Percentiles rank a stretch among this genome's conserved stretches.
phyloP scores from a whole-genome alignment of 2,888 invertebrate species.

The Psylliodes chrysocephalus region DNA sequence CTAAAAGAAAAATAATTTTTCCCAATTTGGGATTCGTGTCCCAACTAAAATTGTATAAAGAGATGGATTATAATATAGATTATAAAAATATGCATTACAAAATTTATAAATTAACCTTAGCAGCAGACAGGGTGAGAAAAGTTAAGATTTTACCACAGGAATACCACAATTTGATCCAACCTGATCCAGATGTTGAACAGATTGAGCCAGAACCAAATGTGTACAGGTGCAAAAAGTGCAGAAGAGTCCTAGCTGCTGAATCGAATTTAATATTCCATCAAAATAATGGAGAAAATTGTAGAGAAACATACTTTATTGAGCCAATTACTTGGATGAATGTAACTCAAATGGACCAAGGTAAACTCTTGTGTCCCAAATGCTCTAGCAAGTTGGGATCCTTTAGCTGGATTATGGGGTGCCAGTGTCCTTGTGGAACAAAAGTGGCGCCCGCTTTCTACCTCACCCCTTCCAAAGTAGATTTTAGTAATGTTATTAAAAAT shows the following conservation, averaged over 20 bases:
- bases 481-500: conserved; percentile 88
- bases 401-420: conserved; percentile 91
- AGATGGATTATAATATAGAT: conserved; percentile 81
- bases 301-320: conserved; percentile 85
- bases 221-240: conserved; percentile 85
- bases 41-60: conserved; percentile 81
- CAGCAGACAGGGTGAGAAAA: conserved; percentile 83
- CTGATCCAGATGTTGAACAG: conserved; percentile 80
- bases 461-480: conserved; percentile 90
- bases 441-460: conserved; percentile 93
- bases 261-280: conserved; percentile 81
- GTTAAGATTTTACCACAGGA: conserved; percentile 85
- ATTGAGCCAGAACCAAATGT: conserved; percentile 82
- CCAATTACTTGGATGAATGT: conserved; percentile 92
- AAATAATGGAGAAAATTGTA: conserved; percentile 69
- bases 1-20: conserved; percentile 76
- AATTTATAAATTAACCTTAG: conserved; percentile 79
- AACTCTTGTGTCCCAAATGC: conserved; percentile 88
- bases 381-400: conserved; percentile 86
- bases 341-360: conserved; percentile 72
- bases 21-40: conserved; percentile 86
- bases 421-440: conserved; percentile 90
- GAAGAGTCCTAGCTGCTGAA: conserved; percentile 82
- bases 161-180: conserved; percentile 80
- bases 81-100: conserved; percentile 77